These are phyloP conservation scores for Agrilus planipennis DNA, from an alignment of 1,140 invertebrate species.

Conservation along the genomic window DNA sequence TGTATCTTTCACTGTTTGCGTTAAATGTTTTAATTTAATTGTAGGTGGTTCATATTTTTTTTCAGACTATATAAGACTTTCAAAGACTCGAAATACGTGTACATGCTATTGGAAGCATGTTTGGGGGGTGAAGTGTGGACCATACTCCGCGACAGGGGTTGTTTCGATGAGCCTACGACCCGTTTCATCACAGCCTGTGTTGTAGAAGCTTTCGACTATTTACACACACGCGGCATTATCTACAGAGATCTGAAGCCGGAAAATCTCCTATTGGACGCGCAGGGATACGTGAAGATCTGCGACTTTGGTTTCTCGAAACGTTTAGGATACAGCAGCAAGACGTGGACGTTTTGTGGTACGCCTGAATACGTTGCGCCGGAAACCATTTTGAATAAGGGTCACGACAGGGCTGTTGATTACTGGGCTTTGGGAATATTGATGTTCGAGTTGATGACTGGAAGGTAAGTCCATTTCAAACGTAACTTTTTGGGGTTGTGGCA, in stretches of 20 bases:
- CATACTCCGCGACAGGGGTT: conserved; percentile 55
- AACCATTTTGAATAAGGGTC: conserved; percentile 61
- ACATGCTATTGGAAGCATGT: conserved; percentile 77
- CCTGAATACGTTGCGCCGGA: conserved; percentile 62
- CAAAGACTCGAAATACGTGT: conserved; percentile 72
- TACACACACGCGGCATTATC: conserved; percentile 62
- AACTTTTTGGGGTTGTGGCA: too few species aligned
- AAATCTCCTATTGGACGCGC: conserved; percentile 59
- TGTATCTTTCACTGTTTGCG: too few species aligned
- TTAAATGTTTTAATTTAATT: too few species aligned
- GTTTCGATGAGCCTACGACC: conserved; percentile 61
- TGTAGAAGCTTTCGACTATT: conserved; percentile 63
- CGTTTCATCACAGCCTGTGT: conserved; percentile 66
- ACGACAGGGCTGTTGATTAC: conserved; percentile 66
- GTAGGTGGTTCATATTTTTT: too few species aligned
- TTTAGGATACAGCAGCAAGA: conserved; percentile 60
- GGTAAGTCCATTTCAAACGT: conserved; percentile 29
- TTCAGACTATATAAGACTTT: conserved; percentile 68
- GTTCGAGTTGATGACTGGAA: conserved; percentile 65
- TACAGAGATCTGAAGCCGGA: conserved; percentile 76
- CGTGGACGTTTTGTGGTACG: conserved; percentile 86
- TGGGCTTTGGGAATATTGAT: conserved; percentile 74
- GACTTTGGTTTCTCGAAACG: conserved; percentile 85
- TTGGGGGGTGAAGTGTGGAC: conserved; percentile 83
- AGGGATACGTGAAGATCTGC: conserved; percentile 68